Conservation (phyloP, 2,888 invertebrate species). For the Selenia dentaria region DNA sequence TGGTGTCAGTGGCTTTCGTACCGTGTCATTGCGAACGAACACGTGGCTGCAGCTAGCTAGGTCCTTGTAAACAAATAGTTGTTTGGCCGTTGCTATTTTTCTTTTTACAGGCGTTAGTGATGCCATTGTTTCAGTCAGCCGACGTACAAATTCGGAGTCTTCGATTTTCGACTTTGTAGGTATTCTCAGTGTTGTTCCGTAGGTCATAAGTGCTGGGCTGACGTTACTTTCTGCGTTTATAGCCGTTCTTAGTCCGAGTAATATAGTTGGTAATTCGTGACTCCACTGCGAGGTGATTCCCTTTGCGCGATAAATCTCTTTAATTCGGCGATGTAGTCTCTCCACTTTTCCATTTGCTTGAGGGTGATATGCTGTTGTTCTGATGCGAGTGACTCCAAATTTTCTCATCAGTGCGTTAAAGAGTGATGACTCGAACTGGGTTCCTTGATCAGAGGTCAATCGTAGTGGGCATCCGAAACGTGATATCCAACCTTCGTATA, state of each 20-base stretch:
- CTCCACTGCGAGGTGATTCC: not conserved
- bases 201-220: slow-evolving; percentile 1
- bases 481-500: slow-evolving; percentile 8
- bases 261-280: not conserved
- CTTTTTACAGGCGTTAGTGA: not conserved
- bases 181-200: not conserved
- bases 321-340: slow-evolving; percentile 40
- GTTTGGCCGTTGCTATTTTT: not conserved
- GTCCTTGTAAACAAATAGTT: not conserved
- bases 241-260: not conserved
- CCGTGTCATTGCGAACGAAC: not conserved
- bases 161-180: not conserved
- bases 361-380: slow-evolving; percentile 40
- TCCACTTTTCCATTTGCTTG: slow-evolving; percentile 38
- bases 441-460: slow-evolving; percentile 6
- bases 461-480: slow-evolving; percentile 9
- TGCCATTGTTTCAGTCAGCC: not conserved
- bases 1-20: no score
- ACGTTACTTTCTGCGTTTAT: not conserved
- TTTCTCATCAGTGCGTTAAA: slow-evolving; percentile 22
- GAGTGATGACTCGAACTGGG: slow-evolving; percentile 9
- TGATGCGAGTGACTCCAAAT: slow-evolving; percentile 27
- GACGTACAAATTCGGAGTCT: slow-evolving; percentile 1
- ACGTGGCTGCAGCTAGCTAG: not conserved
- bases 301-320: not conserved